Percentiles rank a stretch among this genome's conserved stretches.
Evolutionary conservation across 23 tunicate genomes (phyloP).

Genomic region (Trididemnum clinides): DNA sequence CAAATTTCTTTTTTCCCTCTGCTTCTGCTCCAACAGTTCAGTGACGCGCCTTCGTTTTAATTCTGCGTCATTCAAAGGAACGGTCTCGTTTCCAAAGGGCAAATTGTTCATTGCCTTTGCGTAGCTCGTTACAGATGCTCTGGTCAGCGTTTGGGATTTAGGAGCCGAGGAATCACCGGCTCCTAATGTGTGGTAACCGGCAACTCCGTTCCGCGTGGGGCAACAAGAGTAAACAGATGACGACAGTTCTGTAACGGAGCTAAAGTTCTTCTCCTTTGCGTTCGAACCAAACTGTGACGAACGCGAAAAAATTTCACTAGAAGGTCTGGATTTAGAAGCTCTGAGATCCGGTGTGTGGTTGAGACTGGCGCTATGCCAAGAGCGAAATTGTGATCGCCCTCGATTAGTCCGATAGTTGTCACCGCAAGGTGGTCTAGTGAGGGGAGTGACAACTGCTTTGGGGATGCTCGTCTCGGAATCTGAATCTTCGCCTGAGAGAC

Average conservation of each 20-base stretch:
- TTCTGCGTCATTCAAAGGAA: slow-evolving; percentile 10
- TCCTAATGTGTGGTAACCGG: neutral
- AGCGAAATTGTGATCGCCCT: neutral
- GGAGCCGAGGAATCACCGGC: neutral
- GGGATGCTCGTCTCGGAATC: neutral
- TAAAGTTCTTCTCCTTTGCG: neutral
- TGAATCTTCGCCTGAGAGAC: neutral
- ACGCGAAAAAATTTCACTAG: neutral
- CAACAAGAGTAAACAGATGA: neutral
- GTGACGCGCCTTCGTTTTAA: neutral
- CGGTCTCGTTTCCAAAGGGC: neutral
- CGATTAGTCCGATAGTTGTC: slow-evolving; percentile 10
- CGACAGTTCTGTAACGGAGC: neutral
- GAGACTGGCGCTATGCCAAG: slow-evolving; percentile 35
- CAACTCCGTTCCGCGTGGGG: neutral
- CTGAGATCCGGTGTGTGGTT: neutral
- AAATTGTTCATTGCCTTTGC: neutral
- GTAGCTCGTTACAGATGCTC: neutral
- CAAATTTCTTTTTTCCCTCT: neutral
- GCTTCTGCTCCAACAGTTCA: neutral
- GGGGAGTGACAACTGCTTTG: neutral
- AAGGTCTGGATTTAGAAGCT: neutral
- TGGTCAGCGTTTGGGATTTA: neutral
- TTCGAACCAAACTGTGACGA: neutral
- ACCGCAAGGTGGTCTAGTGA: neutral